Evolutionary conservation across 2,797 vertebrate genomes (phyloP), one percentile per base, ranked within the genome.

Genomic region (Acanthiza pusilla): DNA sequence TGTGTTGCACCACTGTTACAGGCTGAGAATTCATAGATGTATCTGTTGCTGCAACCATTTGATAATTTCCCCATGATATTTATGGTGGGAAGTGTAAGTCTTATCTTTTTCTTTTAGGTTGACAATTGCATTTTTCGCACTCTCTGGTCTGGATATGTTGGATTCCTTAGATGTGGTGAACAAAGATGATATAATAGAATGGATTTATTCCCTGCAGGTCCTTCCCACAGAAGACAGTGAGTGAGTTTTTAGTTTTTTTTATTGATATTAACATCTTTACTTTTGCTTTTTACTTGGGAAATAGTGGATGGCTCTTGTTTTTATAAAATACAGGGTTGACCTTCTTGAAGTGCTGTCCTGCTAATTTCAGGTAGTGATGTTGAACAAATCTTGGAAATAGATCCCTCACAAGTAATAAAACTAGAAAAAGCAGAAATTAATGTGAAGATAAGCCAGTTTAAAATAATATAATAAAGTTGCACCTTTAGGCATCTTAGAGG

Each of bases 181-280:
- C 96, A 99, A 98, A 95, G 97, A 98, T 58, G 92, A 97, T 63
- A 98, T 99, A 97, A 98, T 99, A 95, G 99, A 99, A 97, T 99
- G 99, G 99, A 99, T 99, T 97, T 99, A 99, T 97, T 99, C 99
- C 30, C 97, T 99, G 42, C 99, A 99, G 95, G 99, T 99, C 94
- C 98, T 99, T 95, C 99, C 99, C 95, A 98, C 99, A 95, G 99
- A 99, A 96, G 99, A 99, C 94, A 98, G 99, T 99, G 98, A 99
- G 99, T 99, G 94, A 97, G 95, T 97, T 97, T 97, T 97, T 98
- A 97, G 85, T 95, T 92, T 96, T 96, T 97, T 97, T 97, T 58
- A 88, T 92, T 94, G 36, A 78, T 84, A 87, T 82, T 97, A 90
- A 91, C 34, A n/a, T 91, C 71, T 83, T 62, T 85, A 88, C 45